Base-by-base conservation (phyloP, 2,888 invertebrate genomes). In the Heliconius ismenius region DNA sequence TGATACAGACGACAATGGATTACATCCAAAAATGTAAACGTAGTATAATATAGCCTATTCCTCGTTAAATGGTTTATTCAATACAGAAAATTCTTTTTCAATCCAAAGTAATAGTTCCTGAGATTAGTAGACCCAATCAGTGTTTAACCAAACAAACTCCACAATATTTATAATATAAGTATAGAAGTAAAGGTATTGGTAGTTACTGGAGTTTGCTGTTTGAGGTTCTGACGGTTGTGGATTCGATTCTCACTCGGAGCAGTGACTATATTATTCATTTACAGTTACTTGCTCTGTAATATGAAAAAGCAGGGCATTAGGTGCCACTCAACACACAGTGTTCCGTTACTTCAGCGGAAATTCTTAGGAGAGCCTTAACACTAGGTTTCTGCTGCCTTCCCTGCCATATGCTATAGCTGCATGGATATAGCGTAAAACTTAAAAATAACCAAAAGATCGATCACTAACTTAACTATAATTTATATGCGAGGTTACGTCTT, bases 401-500 rank as follows among this genome's bases (percentile, higher is more conserved):
- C 24, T 24, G 4, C 60, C 4, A 18, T 21, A 32, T 28, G 28
- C 18, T 2, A 26, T 26, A 26, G 26, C 26, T 26, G 2, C 26
- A 26, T 26, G 39, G 39, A 39, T 39, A 11, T 0, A 39, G 11
- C 39, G 11, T 2, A 3, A 39, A 39, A 39, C 21, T 4, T 7
- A 21, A 65, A 65, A 65, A 39, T 3, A 43, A 24, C n/a, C 13
- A 24, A 39, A 43, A 6, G 13, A 43, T 67, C 32, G 4, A 28
- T 54, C 58, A 58, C 24, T 58, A 15, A 15, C 3, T 32, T 36
- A 54, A 58, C 58, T 24, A 70, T 70, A 58, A 70, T 70, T 58
- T 70, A 58, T 24, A 70, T 70, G 58, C 70, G 32, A 32, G 15
- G 36, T 70, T 15, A 70, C 58, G 58, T 28, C 58, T 36, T 24